A percentile compares a stretch with the other conserved stretches of the same genome.
phyloP scores from a whole-genome alignment of 2,888 invertebrate species.

The Caenorhabditis japonica region DNA sequence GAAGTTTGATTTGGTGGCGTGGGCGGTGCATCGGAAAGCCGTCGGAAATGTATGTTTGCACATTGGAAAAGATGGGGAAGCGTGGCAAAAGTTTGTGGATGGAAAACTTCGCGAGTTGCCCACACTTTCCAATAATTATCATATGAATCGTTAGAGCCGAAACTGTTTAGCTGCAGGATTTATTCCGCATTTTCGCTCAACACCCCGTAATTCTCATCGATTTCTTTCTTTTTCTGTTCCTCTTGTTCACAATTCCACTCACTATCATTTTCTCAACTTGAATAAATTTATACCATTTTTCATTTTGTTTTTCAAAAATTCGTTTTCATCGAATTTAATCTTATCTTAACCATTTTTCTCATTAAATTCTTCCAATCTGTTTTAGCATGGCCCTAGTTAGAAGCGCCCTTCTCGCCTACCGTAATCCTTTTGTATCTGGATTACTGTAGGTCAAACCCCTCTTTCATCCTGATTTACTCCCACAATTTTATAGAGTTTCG shows the following conservation, averaged over 20 bases:
- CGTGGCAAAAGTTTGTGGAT: background rate
- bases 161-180: too few species aligned
- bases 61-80: conserved; percentile 25
- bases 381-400: conserved; percentile 28
- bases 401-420: conserved; percentile 21
- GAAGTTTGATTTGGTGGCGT: conserved; percentile 24
- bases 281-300: too few species aligned
- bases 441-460: conserved; percentile 19
- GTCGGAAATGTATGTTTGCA: conserved; percentile 19
- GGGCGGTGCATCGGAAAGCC: conserved; percentile 32
- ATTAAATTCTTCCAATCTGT: too few species aligned
- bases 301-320: background rate
- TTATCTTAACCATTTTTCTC: background rate
- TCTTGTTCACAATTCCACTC: too few species aligned
- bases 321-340: background rate
- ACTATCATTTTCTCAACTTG: too few species aligned
- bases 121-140: too few species aligned
- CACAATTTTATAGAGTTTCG: too few species aligned
- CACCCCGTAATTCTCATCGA: too few species aligned
- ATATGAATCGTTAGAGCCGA: too few species aligned
- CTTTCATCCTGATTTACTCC: too few species aligned
- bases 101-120: conserved; percentile 2
- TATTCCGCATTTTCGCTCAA: too few species aligned
- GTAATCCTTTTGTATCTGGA: conserved; percentile 26
- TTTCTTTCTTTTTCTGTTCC: too few species aligned